phyloP scores from a whole-genome alignment of 2,888 invertebrate species.

The Mechanitis messenoides region DNA sequence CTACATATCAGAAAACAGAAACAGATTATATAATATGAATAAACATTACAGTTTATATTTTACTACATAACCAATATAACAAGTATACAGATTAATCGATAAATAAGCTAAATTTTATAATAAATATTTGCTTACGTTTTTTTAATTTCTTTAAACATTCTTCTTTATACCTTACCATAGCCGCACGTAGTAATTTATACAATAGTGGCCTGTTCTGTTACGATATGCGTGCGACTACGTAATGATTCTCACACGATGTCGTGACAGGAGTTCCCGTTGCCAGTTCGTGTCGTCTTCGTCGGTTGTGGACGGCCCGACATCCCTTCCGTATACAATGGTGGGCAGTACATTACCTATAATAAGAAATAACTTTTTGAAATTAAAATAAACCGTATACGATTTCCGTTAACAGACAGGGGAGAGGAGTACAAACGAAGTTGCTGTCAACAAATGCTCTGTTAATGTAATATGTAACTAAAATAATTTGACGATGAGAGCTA shows the following conservation, averaged over 20 bases:
- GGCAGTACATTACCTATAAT: conserved; percentile 77
- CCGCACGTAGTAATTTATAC: conserved; percentile 42
- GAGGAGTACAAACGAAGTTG: too few species aligned
- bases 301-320: conserved; percentile 70
- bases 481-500: too few species aligned
- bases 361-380: conserved; percentile 14
- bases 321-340: conserved; percentile 64
- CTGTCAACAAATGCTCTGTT: too few species aligned
- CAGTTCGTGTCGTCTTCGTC: conserved; percentile 82
- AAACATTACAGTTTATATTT: background rate
- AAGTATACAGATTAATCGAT: background rate
- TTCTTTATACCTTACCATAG: conserved; percentile 8
- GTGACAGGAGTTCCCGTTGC: conserved; percentile 81
- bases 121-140: background rate
- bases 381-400: too few species aligned
- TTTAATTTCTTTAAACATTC: too few species aligned
- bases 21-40: background rate
- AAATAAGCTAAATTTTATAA: background rate
- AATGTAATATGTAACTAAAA: too few species aligned
- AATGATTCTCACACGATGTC: conserved; percentile 71
- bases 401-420: too few species aligned
- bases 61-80: background rate
- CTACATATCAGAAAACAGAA: background rate
- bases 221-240: conserved; percentile 50
- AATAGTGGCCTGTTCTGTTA: conserved; percentile 53